A percentile compares a stretch with the other conserved stretches of the same genome.
Conservation (phyloP, 2,888 invertebrate genomes). For the Heteropelma amictum region DNA sequence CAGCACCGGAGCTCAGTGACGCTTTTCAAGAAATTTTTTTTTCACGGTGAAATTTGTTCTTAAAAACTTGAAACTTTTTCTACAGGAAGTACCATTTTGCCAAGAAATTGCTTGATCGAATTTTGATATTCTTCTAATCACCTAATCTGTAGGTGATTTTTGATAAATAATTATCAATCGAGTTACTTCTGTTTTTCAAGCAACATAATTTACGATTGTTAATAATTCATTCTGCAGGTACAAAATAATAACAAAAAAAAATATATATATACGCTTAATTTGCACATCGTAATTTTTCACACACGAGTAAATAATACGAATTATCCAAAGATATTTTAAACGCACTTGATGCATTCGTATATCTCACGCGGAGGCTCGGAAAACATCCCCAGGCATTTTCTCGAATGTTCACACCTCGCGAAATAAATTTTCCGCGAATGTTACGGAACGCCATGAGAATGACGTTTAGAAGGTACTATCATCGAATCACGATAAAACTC, state of each 20-base stretch:
- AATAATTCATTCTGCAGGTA: no score
- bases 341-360: not conserved
- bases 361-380: constrained; percentile 6
- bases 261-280: no score
- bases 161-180: no score
- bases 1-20: no score
- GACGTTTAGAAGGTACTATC: constrained; percentile 1
- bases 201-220: no score
- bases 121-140: no score
- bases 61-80: not conserved
- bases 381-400: constrained; percentile 34
- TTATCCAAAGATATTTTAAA: not conserved
- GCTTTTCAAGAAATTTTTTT: not conserved
- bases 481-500: not conserved
- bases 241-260: no score
- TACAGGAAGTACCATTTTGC: not conserved
- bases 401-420: constrained; percentile 49
- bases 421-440: constrained; percentile 36
- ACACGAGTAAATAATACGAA: not conserved
- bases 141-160: no score
- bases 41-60: not conserved
- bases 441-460: not conserved
- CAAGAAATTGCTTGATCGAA: not conserved
- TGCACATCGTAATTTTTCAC: not conserved
- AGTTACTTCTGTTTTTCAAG: no score